Evolutionary conservation across 2,797 vertebrate species (phyloP).

Genomic region (Avahi laniger): DNA sequence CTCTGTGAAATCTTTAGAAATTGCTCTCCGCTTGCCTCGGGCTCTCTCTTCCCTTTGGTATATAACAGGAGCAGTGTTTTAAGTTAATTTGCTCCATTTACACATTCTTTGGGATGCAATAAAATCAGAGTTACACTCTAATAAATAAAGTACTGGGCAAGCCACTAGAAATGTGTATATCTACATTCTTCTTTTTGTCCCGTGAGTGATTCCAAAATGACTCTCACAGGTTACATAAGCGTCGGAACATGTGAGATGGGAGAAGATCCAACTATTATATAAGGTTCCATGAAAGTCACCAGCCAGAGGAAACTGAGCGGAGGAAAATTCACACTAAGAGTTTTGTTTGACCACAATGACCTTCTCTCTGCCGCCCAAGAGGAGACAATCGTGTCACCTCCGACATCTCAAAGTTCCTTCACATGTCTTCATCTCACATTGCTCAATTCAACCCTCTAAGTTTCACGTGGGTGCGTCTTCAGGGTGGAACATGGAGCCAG

Average conservation of each 20-base stretch:
- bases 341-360: neutral
- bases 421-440: neutral
- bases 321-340: neutral
- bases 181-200: neutral
- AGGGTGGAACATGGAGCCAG: no score
- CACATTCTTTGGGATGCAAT: neutral
- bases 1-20: neutral
- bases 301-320: neutral
- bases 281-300: neutral
- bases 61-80: no score
- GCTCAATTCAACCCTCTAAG: neutral
- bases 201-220: neutral
- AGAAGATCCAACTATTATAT: neutral
- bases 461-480: neutral
- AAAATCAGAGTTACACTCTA: neutral
- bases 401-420: neutral
- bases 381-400: neutral
- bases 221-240: neutral
- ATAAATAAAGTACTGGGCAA: neutral
- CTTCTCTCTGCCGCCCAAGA: no score
- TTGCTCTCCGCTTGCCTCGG: accelerated
- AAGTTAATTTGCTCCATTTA: neutral
- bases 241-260: neutral
- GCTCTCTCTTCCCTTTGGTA: no score
- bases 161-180: neutral